Base-by-base conservation (phyloP, 2,888 invertebrate species). In the Pachliopta kotzebuea region DNA sequence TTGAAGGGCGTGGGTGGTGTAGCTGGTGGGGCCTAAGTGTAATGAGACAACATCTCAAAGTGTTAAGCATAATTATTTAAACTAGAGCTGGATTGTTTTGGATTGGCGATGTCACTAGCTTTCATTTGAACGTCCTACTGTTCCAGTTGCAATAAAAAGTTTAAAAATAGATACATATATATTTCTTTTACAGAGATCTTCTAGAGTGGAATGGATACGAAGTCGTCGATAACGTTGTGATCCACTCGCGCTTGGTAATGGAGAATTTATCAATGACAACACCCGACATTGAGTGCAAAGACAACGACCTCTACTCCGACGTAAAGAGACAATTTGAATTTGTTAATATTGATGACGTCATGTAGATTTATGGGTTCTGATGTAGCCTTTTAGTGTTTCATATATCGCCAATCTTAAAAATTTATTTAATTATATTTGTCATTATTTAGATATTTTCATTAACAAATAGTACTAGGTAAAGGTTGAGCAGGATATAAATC, bases 151-250 rank as follows among this genome's bases (percentile, higher is more conserved):
- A 37, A 2, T 2, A 37, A 37, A 17, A 37, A 11, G 11, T 14
- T 0, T 11, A 31, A 11, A 31, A 11, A 31, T 31, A 31, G 8
- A 9, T 31, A 37, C 14, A 4, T 37, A 37, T 11, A 31, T 8
- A 31, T 60, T 54, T n/a, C 37, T 66, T 56, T 78, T 75, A 7
- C 78, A 91, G 91, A 70, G 89, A 90, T 29, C 71, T 90, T 0
- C 70, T 91, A 17, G 88, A 86, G 68, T 90, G 90, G 88, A 88
- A 90, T 55, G 90, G 90, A 1, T 90, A 90, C 60, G 85, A 88
- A 67, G 69, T 91, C 8, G 73, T 75, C 0, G 79, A 78, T 4
- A 75, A 85, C 49, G 69, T 83, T 14, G 76, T 90, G 62, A 77
- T 90, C 7, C 79, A 89, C 63, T 79, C 84, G 2, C 80, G 87